A percentile compares a stretch with the other conserved stretches of the same genome.
These are phyloP conservation scores for Platycheirus rosarum DNA, from an alignment of 2,888 invertebrate genomes.

Conservation along the genomic window DNA sequence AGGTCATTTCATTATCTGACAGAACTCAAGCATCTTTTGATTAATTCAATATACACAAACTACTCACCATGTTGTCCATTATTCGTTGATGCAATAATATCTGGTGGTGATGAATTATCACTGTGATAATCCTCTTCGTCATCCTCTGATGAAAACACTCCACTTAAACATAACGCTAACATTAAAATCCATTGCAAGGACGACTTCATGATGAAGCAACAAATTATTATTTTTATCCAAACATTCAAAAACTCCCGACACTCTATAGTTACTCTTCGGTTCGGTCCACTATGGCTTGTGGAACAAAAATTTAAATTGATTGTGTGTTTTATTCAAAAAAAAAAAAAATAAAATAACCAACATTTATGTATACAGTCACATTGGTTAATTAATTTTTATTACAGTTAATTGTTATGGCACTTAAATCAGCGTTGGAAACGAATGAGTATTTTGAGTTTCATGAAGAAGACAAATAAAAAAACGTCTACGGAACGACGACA, in stretches of 20 bases:
- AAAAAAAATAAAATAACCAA: slow-evolving; percentile 43
- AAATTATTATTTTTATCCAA: slow-evolving; percentile 9
- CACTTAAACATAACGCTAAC: slow-evolving; percentile 24
- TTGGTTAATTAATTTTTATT: slow-evolving; percentile 73
- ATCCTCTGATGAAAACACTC: slow-evolving; percentile 44
- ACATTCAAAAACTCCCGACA: slow-evolving; percentile 6
- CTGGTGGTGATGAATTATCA: slow-evolving; percentile 69
- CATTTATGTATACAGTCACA: slow-evolving; percentile 56
- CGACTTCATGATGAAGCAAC: slow-evolving; percentile 53
- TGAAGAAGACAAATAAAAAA: slow-evolving; percentile 14
- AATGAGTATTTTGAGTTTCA: slow-evolving; percentile 33
- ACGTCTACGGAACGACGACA: slow-evolving; percentile 8
- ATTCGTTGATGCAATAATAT: slow-evolving; percentile 47
- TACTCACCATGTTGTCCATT: slow-evolving; percentile 56
- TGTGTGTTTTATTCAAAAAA: slow-evolving; percentile 55
- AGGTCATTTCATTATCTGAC: slow-evolving; percentile 24
- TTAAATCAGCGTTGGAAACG: slow-evolving; percentile 71
- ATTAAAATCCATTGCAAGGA: slow-evolving; percentile 61
- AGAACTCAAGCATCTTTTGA: not conserved
- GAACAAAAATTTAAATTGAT: slow-evolving; percentile 50
- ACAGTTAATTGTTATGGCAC: slow-evolving; percentile 73
- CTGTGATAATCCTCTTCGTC: slow-evolving; percentile 68
- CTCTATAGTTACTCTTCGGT: not conserved
- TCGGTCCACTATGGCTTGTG: slow-evolving; percentile 1
- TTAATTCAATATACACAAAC: slow-evolving; percentile 5